Evolutionary conservation across 2,797 vertebrate genomes (phyloP).

Genomic region (Amphiprion clarkii): DNA sequence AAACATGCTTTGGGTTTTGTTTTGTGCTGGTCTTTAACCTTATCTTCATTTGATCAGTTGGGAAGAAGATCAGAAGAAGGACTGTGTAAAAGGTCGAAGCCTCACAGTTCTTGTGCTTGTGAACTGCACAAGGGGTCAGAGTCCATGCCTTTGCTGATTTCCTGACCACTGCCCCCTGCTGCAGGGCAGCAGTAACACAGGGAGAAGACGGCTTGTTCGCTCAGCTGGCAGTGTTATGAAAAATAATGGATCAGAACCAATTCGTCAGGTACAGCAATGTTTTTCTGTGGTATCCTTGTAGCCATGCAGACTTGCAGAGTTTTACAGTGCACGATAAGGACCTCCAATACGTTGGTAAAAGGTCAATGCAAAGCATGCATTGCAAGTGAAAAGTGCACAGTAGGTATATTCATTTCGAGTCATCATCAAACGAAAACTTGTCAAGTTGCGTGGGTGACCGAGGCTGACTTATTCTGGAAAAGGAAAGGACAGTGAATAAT

Average conservation of each 20-base stretch:
- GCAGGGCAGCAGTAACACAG: constrained; percentile 65
- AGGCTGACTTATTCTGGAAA: constrained; percentile 9
- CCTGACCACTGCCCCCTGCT: constrained; percentile 77
- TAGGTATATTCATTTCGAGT: not conserved
- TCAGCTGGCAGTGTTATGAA: constrained; percentile 8
- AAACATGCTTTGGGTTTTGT: constrained; percentile 35
- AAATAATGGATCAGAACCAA: not conserved
- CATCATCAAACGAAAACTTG: constrained; percentile 13
- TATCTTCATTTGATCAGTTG: constrained; percentile 43
- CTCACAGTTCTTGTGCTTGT: constrained; percentile 46
- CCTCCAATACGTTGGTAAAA: not conserved
- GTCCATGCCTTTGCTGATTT: constrained; percentile 59
- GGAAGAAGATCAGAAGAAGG: constrained; percentile 40
- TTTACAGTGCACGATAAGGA: constrained; percentile 11
- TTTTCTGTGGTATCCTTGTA: constrained; percentile 10
- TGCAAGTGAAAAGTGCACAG: not conserved
- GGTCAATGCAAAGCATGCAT: not conserved
- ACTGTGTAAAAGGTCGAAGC: constrained; percentile 49
- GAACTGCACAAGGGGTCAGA: constrained; percentile 63
- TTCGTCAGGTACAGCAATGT: not conserved
- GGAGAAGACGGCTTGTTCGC: constrained; percentile 25
- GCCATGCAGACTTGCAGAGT: not conserved
- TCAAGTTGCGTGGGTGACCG: not conserved
- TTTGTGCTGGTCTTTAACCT: constrained; percentile 36
- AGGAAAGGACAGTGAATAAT: not conserved